phyloP scores from a whole-genome alignment of 1,140 invertebrate genomes.

The Drosophila lowei region DNA sequence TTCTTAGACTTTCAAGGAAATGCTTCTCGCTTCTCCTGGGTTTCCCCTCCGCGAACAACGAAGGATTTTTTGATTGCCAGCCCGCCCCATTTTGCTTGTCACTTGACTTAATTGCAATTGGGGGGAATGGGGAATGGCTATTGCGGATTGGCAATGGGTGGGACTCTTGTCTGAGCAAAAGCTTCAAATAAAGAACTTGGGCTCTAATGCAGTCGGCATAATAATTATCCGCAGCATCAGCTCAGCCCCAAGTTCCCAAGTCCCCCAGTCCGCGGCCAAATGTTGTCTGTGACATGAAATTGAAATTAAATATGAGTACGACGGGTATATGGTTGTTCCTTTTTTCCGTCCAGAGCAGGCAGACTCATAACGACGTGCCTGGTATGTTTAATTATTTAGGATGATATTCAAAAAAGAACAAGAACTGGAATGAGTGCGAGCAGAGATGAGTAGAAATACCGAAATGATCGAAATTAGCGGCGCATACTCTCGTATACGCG shows the following conservation, averaged over 20 bases:
- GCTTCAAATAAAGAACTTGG: conserved; percentile 30
- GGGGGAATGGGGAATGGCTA: no score
- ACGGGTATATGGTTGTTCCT: conserved; percentile 2
- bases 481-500: conserved; percentile 43
- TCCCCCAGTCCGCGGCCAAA: not conserved
- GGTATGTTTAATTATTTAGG: conserved; percentile 75
- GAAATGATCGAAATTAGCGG: conserved; percentile 73
- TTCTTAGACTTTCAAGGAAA: not conserved
- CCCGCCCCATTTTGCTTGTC: conserved; percentile 59
- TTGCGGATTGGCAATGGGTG: conserved; percentile 23
- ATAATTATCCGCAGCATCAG: conserved; percentile 72
- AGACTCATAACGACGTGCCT: conserved; percentile 67
- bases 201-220: conserved; percentile 70
- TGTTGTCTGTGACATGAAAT: conserved; percentile 68
- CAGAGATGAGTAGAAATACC: conserved; percentile 67
- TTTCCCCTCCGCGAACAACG: not conserved
- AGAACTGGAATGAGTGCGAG: conserved; percentile 31
- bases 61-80: conserved; percentile 37
- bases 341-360: conserved; percentile 17
- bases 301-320: conserved; percentile 72
- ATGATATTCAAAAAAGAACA: conserved; percentile 71
- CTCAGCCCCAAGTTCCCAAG: conserved; percentile 1
- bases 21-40: conserved; percentile 13
- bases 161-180: not conserved
- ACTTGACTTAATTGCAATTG: conserved; percentile 73